These are phyloP conservation scores for Craterocephalus amniculus DNA, from an alignment of 2,797 vertebrate species.

Conservation along the genomic window DNA sequence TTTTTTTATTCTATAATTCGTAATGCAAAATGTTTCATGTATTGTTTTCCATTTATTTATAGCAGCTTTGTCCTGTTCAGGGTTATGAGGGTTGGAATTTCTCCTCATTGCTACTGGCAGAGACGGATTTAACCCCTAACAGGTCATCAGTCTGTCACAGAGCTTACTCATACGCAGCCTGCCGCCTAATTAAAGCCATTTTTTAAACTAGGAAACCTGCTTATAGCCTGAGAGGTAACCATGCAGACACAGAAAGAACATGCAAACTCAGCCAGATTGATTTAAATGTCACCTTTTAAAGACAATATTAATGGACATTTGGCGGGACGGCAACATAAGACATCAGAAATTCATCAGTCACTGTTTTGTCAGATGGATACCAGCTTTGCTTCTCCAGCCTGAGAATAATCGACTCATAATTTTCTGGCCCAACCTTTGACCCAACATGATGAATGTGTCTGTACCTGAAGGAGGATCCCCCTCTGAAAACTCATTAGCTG, in stretches of 20 bases:
- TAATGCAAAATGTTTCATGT: background rate
- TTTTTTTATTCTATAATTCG: background rate
- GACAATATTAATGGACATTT: background rate
- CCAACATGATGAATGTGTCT: conserved; percentile 73
- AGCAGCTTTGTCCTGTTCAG: background rate
- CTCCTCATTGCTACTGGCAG: background rate
- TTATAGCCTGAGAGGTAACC: background rate
- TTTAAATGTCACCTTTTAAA: background rate
- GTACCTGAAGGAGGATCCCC: conserved; percentile 47
- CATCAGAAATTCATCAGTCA: conserved; percentile 9
- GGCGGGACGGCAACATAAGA: background rate
- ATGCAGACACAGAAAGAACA: background rate
- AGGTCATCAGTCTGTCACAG: background rate
- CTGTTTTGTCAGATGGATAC: conserved; percentile 18
- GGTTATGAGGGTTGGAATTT: background rate
- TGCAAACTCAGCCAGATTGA: background rate
- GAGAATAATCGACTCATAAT: conserved; percentile 70
- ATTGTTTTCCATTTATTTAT: background rate
- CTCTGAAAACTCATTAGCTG: conserved; percentile 60
- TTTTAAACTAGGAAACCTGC: background rate
- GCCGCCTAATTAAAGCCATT: background rate
- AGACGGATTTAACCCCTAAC: background rate
- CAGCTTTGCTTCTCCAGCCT: conserved; percentile 3
- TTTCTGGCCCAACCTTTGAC: conserved; percentile 59
- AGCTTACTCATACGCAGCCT: background rate